Percentiles rank a stretch among this genome's conserved stretches.
Conservation (phyloP, 2,797 vertebrate species). For the Microhierax caerulescens region DNA sequence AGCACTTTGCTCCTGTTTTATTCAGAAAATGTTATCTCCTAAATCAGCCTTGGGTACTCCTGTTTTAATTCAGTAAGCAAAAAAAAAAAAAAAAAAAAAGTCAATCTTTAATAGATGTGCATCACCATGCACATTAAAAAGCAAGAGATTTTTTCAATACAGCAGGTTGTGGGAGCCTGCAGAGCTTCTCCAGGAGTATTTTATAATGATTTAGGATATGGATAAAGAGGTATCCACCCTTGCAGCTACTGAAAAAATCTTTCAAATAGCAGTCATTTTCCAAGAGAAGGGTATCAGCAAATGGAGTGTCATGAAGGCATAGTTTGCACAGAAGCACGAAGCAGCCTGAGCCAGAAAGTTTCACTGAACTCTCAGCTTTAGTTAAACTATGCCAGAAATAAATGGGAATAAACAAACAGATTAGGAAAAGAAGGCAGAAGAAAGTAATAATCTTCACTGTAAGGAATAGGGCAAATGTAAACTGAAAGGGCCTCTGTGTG, state of each 20-base stretch:
- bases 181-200: not conserved
- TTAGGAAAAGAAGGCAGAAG: conserved; percentile 38
- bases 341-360: not conserved
- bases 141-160: not conserved
- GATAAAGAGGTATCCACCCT: not conserved
- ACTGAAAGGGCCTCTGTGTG: conserved; percentile 3
- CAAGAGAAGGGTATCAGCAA: not conserved
- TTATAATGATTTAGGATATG: not conserved
- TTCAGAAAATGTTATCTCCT: not conserved
- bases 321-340: not conserved
- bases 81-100: no score
- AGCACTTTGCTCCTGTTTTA: not conserved
- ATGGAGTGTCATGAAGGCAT: not conserved
- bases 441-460: conserved; percentile 34
- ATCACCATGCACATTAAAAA: not conserved
- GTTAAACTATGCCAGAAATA: conserved; percentile 49
- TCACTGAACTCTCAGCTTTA: conserved; percentile 33
- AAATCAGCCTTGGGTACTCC: not conserved
- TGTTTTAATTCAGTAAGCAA: not conserved
- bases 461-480: conserved; percentile 47
- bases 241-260: not conserved
- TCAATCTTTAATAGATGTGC: not conserved
- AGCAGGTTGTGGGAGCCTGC: not conserved
- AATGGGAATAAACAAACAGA: conserved; percentile 60
- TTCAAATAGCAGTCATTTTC: not conserved